Conservation (phyloP, 2,797 vertebrate species). For the Pygocentrus nattereri region DNA sequence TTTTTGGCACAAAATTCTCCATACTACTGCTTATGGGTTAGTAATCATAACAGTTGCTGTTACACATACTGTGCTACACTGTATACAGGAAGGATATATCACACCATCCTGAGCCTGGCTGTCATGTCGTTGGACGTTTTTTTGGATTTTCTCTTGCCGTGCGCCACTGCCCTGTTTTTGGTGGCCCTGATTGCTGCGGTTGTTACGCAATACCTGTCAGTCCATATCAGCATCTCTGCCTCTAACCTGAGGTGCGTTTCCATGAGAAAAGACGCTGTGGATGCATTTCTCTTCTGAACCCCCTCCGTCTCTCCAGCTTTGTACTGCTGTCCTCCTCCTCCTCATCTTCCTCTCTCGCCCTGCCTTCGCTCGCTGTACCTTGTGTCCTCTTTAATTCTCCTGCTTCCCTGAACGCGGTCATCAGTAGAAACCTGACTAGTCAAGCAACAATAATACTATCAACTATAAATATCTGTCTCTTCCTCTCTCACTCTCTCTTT, state of each 20-base stretch:
- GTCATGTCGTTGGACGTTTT: neutral
- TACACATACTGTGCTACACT: neutral
- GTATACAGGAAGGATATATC: neutral
- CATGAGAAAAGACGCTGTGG: constrained; percentile 17
- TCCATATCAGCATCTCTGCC: constrained; percentile 46
- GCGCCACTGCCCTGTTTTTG: neutral
- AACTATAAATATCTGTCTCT: constrained; percentile 65
- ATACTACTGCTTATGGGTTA: neutral
- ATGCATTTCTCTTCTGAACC: neutral
- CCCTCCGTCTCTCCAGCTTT: neutral
- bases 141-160: neutral
- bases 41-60: neutral
- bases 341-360: constrained; percentile 1
- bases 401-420: constrained; percentile 11
- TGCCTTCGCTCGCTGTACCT: neutral
- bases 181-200: constrained; percentile 25
- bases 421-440: constrained; percentile 46
- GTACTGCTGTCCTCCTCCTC: neutral
- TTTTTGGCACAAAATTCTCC: neutral
- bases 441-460: constrained; percentile 63
- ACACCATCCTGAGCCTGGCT: neutral
- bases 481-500: neutral
- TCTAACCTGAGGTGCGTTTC: constrained; percentile 21
- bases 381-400: neutral
- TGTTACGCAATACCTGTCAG: constrained; percentile 47